Conservation (phyloP, 2,888 invertebrate species). For the Andrena flavipes region DNA sequence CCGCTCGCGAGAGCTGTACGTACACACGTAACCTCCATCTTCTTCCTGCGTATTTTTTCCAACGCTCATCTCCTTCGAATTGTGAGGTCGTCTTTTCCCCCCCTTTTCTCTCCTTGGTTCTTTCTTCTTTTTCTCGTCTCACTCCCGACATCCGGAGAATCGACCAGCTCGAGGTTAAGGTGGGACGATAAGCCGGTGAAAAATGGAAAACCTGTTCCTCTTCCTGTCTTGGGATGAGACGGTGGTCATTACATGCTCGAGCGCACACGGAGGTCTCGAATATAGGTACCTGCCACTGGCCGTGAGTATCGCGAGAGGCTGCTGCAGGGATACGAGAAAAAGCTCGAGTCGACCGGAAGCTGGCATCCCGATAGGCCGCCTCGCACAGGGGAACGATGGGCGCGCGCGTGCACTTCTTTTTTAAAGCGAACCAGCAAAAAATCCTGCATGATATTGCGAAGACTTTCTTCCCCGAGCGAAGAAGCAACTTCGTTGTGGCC, state of each 20-base stretch:
- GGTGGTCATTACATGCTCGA: slow-evolving; percentile 77
- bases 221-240: slow-evolving; percentile 77
- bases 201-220: slow-evolving; percentile 81
- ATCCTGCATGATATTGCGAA: background rate
- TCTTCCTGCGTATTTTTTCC: slow-evolving; percentile 9
- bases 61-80: slow-evolving; percentile 3
- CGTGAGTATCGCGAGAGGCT: slow-evolving; percentile 59
- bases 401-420: background rate
- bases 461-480: background rate
- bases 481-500: background rate
- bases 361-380: slow-evolving; percentile 48
- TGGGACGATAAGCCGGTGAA: slow-evolving; percentile 78
- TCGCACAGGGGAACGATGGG: slow-evolving; percentile 15
- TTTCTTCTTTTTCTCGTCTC: slow-evolving; percentile 10
- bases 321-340: slow-evolving; percentile 58
- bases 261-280: slow-evolving; percentile 66
- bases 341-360: slow-evolving; percentile 66
- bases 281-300: slow-evolving; percentile 67
- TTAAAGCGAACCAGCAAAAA: slow-evolving; percentile 20
- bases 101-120: slow-evolving; percentile 4
- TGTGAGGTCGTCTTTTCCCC: slow-evolving; percentile 13
- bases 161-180: slow-evolving; percentile 75
- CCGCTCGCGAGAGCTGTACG: too few species aligned
- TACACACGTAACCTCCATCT: background rate
- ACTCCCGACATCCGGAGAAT: slow-evolving; percentile 62